Base-by-base conservation (phyloP, 37 sponge, comb jelly and placozoan genomes). In the Aphrocallistes beatrix region DNA sequence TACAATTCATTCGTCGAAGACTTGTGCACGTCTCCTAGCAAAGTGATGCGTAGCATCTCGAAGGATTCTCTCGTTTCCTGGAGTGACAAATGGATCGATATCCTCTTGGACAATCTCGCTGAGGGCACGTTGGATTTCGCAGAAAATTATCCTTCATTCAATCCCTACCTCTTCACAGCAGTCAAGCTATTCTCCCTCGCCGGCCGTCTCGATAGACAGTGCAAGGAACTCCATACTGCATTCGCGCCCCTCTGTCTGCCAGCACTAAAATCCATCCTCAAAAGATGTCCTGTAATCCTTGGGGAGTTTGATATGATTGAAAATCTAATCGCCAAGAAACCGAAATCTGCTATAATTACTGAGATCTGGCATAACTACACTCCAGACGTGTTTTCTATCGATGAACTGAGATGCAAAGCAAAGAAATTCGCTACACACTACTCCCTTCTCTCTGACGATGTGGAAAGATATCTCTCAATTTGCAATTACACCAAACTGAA, bases 31-130 rank as follows among this genome's bases (percentile, higher is more conserved):
- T 60, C 21, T 19, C 6, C 8, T 25, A 25, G 28, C 10, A 32
- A 21, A 8, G 75, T 60, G 28, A 19, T 60, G 8, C 8, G 28
- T 32, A 60, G 75, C 21, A 60, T 60, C 34, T 60, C 75, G 25
- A 60, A 60, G n/a, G 75, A 60, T 60, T 25, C 75, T 19, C 21
- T 60, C 3, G 75, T 60, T 28, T 25, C 10, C 21, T 60, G 75
- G 75, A 60, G 75, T 13, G 75, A 19, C n/a, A 60, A 60, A 60
- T 60, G 75, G 75, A 60, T 60, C 34, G 75, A 60, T 60, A 60
- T 60, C 75, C 75, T 60, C 10, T 25, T 13, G 6, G 75, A 60
- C n/a, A 60, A 60, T 3, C 75, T 60, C n/a, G 17, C 6, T 60
- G 75, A 60, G 3, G 21, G n/a, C 3, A 6, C 25, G 21, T 60